Conservation (phyloP, 2,888 invertebrate genomes). For the Parnassius smintheus region DNA sequence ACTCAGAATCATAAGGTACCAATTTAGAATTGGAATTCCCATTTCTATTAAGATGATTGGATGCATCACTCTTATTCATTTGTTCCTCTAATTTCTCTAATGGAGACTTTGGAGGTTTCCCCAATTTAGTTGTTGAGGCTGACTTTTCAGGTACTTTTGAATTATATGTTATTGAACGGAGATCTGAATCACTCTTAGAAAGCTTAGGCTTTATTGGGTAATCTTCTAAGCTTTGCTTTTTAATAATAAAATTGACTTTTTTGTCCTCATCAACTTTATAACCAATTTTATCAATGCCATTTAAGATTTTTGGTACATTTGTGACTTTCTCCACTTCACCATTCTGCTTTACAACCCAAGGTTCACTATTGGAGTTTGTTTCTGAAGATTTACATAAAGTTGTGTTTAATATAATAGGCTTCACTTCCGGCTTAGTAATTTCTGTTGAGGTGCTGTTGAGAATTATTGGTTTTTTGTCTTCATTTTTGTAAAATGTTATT, state of each 20-base stretch:
- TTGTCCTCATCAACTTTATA: conserved; percentile 59
- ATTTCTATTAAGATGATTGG: conserved; percentile 49
- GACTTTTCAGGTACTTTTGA: conserved; percentile 51
- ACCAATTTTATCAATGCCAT: conserved; percentile 54
- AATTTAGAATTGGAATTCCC: conserved; percentile 59
- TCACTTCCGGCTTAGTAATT: conserved; percentile 52
- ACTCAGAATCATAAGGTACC: conserved; percentile 83
- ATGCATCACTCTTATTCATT: conserved; percentile 63
- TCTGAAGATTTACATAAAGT: conserved; percentile 62
- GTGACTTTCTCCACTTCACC: conserved; percentile 71
- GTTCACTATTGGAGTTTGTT: conserved; percentile 55
- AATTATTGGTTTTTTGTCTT: conserved; percentile 59
- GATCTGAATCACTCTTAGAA: conserved; percentile 58
- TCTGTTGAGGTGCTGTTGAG: conserved; percentile 56
- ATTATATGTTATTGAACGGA: conserved; percentile 42
- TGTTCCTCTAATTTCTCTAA: conserved; percentile 71
- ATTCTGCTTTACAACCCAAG: conserved; percentile 75
- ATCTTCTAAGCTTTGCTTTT: conserved; percentile 58
- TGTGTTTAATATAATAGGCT: conserved; percentile 70
- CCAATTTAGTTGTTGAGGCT: conserved; percentile 53
- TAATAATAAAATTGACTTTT: conserved; percentile 60
- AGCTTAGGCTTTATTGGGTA: conserved; percentile 48
- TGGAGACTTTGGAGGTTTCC: conserved; percentile 64
- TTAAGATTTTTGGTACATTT: conserved; percentile 53
- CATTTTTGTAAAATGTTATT: conserved; percentile 64